phyloP scores from a whole-genome alignment of 92 coral and sea anemone species.

The Palythoa grandis region DNA sequence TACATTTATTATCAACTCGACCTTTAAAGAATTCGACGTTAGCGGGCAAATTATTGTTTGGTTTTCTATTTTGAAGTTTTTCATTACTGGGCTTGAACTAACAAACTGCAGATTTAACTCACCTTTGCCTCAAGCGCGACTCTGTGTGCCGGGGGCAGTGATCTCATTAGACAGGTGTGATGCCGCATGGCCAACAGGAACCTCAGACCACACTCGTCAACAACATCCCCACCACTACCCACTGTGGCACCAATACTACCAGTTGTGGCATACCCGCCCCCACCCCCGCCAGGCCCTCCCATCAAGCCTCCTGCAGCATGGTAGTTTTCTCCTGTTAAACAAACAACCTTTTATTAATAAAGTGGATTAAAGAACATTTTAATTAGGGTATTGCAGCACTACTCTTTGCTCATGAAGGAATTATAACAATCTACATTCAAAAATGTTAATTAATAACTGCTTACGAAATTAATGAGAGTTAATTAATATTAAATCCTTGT shows the following conservation, averaged over 20 bases:
- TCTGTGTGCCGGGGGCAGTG: conserved; percentile 88
- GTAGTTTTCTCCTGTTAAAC: conserved; percentile 72
- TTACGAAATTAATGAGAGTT: too few species aligned
- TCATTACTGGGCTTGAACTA: too few species aligned
- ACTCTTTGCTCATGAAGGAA: too few species aligned
- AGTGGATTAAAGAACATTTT: background rate
- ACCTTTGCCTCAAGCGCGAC: conserved; percentile 88
- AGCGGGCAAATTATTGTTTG: too few species aligned
- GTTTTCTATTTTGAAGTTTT: too few species aligned
- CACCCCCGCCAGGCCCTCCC: conserved; percentile 99
- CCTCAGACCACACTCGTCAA: conserved; percentile 97
- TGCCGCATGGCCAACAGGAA: conserved; percentile 97
- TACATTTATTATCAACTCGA: too few species aligned
- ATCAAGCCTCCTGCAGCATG: conserved; percentile 78
- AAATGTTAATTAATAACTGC: too few species aligned
- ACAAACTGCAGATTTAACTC: background rate
- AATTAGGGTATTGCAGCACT: too few species aligned
- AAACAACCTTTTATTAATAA: background rate
- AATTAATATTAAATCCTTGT: too few species aligned
- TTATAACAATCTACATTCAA: too few species aligned
- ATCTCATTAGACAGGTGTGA: conserved; percentile 94
- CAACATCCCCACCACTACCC: conserved; percentile 99
- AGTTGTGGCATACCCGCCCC: conserved; percentile 99
- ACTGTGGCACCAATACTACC: conserved; percentile 99
- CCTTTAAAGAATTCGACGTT: too few species aligned